Evolutionary conservation across 2,888 invertebrate species (phyloP).

Genomic region (Campoplex nolae): DNA sequence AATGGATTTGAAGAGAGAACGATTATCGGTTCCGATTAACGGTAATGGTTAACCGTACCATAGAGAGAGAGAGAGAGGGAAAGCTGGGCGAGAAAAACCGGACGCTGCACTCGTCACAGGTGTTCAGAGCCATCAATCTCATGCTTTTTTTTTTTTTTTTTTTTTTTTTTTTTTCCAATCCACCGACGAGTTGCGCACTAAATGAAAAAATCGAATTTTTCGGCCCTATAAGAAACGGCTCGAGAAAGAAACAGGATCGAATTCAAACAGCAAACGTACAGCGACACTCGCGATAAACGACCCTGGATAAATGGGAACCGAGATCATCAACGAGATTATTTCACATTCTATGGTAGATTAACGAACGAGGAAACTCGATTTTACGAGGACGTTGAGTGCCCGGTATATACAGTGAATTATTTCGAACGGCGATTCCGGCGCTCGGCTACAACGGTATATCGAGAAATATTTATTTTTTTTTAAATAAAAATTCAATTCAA

Average conservation of each 20-base stretch:
- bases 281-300: background rate
- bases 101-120: background rate
- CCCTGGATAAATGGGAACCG: background rate
- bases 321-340: background rate
- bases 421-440: background rate
- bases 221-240: background rate
- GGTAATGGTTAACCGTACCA: background rate
- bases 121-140: background rate
- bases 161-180: background rate
- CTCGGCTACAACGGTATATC: background rate
- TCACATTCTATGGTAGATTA: background rate
- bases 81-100: background rate
- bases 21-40: background rate
- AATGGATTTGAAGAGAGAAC: background rate
- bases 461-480: background rate
- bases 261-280: background rate
- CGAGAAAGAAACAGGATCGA: background rate
- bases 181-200: background rate
- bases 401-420: background rate
- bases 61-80: background rate
- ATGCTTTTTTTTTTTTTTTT: background rate
- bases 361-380: background rate
- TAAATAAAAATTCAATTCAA: background rate
- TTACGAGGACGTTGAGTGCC: background rate
- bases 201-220: background rate